phyloP scores from a whole-genome alignment of 37 sponge, comb jelly and placozoan species.

The Chondrosia reniformis region DNA sequence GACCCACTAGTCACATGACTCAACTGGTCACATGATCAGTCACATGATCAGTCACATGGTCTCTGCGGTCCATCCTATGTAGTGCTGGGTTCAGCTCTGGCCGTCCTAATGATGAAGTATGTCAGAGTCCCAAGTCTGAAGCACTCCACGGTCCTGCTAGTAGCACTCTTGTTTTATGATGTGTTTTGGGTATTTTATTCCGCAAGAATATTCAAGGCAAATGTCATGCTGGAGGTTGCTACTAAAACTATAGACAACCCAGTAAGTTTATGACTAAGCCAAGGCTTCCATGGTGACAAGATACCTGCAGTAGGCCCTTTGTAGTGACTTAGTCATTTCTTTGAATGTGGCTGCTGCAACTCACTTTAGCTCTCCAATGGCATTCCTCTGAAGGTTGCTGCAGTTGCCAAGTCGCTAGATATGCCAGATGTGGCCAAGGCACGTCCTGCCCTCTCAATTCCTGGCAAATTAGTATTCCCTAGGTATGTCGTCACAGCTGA shows the following conservation, averaged over 20 bases:
- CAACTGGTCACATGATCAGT: neutral
- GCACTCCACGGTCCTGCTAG: slow-evolving; percentile 52
- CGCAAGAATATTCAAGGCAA: slow-evolving; percentile 52
- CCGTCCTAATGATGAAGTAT: slow-evolving; percentile 63
- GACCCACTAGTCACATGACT: neutral
- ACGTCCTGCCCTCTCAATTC: slow-evolving; percentile 56
- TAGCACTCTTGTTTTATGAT: slow-evolving; percentile 60
- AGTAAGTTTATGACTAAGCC: slow-evolving; percentile 20
- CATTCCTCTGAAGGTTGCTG: slow-evolving; percentile 43
- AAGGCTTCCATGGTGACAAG: neutral
- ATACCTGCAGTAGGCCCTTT: neutral
- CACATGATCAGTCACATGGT: neutral
- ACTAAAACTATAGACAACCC: slow-evolving; percentile 64
- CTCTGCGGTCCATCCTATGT: neutral
- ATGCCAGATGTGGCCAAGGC: slow-evolving; percentile 41
- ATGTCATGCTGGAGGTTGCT: slow-evolving; percentile 80
- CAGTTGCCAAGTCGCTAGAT: slow-evolving; percentile 48
- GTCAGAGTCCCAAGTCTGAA: slow-evolving; percentile 59
- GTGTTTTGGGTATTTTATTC: slow-evolving; percentile 80
- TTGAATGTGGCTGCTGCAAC: neutral
- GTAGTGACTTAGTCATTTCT: neutral
- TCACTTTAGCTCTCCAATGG: slow-evolving; percentile 2
- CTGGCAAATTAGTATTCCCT: slow-evolving; percentile 72
- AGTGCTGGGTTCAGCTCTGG: slow-evolving; percentile 56
- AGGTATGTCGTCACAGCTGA: slow-evolving; percentile 40